Evolutionary conservation across 2,113 vertebrate genomes (phyloP), one percentile per base, ranked within the genome.

Genomic region (Poeciliopsis prolifica): DNA sequence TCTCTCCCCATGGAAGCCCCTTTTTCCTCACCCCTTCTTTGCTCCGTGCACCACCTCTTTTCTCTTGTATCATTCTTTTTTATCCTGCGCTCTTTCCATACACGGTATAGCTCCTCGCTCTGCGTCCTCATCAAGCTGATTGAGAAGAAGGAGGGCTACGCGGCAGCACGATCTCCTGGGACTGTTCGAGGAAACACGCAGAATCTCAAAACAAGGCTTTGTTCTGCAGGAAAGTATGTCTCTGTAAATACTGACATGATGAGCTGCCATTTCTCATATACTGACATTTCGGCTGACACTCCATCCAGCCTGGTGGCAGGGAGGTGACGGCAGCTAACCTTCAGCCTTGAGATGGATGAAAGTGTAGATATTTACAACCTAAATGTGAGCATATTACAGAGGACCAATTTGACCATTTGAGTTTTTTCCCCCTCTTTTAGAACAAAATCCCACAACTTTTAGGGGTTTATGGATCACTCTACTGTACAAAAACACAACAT

Each of bases 211-310:
- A 84, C 67, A 84, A 74, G 79, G 80, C 80, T 74, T 79, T 82
- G 78, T 79, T 90, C 80, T 74, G 73, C 8, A 37, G 74, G 75
- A 84, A 80, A 73, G 75, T 61, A 75, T 81, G 81, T 89, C 77
- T 86, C 75, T 83, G 83, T 91, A 90, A 91, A 91, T 82, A 88
- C 79, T 65, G 77, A 92, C 92, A 90, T 76, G 89, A 90, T 70
- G 85, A 89, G 89, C 81, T 92, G 88, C 85, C 87, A 84, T 88
- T 81, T 77, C 81, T 88, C 82, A 85, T 86, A 58, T 60, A 62
- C 64, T 89, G 87, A 90, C 89, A 89, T 87, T 88, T 83, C 75
- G 64, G 35, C 22, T 85, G 88, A 89, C 86, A 84, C 89, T 88
- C 82, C 90, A 84, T 92, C 86, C 75, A 68, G 64, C 65, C 84